Evolutionary conservation across 2,113 vertebrate species (phyloP).

Genomic region (Apistogramma diplotaenia): DNA sequence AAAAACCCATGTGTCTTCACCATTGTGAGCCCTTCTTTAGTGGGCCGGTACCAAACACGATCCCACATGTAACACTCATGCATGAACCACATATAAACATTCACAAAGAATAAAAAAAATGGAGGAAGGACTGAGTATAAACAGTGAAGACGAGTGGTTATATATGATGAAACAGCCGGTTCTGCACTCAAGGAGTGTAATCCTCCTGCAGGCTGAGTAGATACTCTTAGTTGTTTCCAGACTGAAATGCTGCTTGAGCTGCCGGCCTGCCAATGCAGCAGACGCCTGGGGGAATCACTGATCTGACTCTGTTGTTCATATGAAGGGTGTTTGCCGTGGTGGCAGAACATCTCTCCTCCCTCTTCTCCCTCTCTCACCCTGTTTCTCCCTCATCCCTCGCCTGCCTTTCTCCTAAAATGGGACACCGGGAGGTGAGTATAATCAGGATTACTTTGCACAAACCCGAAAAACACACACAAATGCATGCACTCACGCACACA

Average conservation of each 20-base stretch:
- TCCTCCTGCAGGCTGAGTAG: slow-evolving; percentile 66
- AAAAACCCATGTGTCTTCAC: slow-evolving; percentile 15
- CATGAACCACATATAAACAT: slow-evolving; percentile 29
- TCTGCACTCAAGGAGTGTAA: slow-evolving; percentile 66
- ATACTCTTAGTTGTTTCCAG: slow-evolving; percentile 63
- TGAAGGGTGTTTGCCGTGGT: slow-evolving; percentile 62
- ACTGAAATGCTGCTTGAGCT: slow-evolving; percentile 60
- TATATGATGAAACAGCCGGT: slow-evolving; percentile 54
- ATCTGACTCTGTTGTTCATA: slow-evolving; percentile 69
- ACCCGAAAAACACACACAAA: slow-evolving; percentile 19
- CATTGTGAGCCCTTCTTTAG: slow-evolving; percentile 1
- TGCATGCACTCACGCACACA: background rate
- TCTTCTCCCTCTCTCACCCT: slow-evolving; percentile 33
- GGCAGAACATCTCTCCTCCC: slow-evolving; percentile 56
- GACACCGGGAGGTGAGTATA: slow-evolving; percentile 68
- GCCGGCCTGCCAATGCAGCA: slow-evolving; percentile 67
- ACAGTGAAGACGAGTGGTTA: slow-evolving; percentile 34
- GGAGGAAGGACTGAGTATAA: slow-evolving; percentile 1
- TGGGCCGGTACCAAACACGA: background rate
- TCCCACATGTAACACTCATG: slow-evolving; percentile 7
- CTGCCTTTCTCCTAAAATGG: slow-evolving; percentile 65
- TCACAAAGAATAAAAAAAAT: slow-evolving; percentile 6
- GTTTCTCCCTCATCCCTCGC: slow-evolving; percentile 31
- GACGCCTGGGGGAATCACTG: slow-evolving; percentile 62
- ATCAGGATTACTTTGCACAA: slow-evolving; percentile 69